Base-by-base conservation (phyloP, 2,888 invertebrate species). In the Terebella lapidaria region DNA sequence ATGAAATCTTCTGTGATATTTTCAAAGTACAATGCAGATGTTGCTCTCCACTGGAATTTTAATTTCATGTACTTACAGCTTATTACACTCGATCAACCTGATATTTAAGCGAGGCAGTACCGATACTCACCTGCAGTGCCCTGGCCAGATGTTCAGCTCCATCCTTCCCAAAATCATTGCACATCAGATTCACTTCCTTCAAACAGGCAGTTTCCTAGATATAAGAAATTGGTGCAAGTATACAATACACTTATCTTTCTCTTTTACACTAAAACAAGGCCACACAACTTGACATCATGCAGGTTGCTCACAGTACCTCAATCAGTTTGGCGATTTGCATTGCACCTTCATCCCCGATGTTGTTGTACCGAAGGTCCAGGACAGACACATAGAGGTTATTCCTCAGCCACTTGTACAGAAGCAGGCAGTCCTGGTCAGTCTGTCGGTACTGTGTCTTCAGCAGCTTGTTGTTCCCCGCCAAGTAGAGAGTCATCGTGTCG, bases 331-430 rank as follows among this genome's bases (percentile, higher is more conserved):
- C 78, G 2, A 80, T 60, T 30, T 68, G 59, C 28, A 65, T 63
- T 3, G 74, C 73, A 4, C 80, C 80, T 56, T 70, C 67, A 60
- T 79, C 77, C 29, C 75, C 74, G 51, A 81, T 74, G 57, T 74
- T 69, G 66, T 80, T 81, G 64, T 76, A 81, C 18, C 79, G 69
- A 1, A 80, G 71, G 55, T 79, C 78, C 3, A 80, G 57, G 55
- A 72, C 71, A 3, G 70, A 67, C 24, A 79, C 70, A 65, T 67
- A 76, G 0, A 65, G 61, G 62, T 76, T 75, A 42, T 70, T 70
- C 49, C 70, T 67, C 25, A 79, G 70, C n/a, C 72, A 65, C 58
- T 70, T 71, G 62, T 67, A 73, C 2, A 79, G 60, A 0, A 70
- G 65, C 49, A 65, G 62, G 35, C 72, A 70, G 59, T 79, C 77